Conservation (phyloP, 2,888 invertebrate species). For the Apeira syringaria region DNA sequence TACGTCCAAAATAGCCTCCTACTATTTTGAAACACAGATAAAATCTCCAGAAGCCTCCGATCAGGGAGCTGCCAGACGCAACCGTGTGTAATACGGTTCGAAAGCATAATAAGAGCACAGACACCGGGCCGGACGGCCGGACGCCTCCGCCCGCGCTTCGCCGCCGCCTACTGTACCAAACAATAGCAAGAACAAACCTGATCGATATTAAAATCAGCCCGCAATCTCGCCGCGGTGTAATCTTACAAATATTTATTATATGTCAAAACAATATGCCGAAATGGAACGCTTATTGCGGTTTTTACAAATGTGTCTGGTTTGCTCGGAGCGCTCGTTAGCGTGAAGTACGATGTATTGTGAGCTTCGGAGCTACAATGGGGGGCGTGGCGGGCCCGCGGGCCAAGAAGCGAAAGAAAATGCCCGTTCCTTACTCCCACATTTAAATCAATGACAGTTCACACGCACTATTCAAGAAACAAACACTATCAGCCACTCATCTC, state of each 20-base stretch:
- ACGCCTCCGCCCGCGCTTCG: constrained; percentile 1
- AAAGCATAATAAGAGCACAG: constrained; percentile 28
- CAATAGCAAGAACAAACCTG: constrained; percentile 44
- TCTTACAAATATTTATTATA: constrained; percentile 83
- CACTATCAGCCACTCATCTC: constrained; percentile 23
- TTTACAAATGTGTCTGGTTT: constrained; percentile 80
- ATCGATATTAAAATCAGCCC: constrained; percentile 67
- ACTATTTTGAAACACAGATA: constrained; percentile 11
- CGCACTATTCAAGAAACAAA: constrained; percentile 41
- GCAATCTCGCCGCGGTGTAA: constrained; percentile 71
- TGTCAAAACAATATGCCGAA: constrained; percentile 84
- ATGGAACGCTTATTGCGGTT: constrained; percentile 79
- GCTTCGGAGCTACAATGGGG: constrained; percentile 61
- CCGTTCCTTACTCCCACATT: constrained; percentile 49
- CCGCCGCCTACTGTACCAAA: constrained; percentile 28
- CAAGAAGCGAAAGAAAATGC: constrained; percentile 53
- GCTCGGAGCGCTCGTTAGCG: constrained; percentile 81
- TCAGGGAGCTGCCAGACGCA: constrained; percentile 58
- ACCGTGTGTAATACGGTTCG: constrained; percentile 75
- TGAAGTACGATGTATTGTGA: constrained; percentile 79
- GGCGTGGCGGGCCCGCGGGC: constrained; percentile 69
- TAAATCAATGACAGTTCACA: constrained; percentile 65
- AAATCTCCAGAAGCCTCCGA: constrained; percentile 30
- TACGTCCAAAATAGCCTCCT: constrained; percentile 16
- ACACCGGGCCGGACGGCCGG: constrained; percentile 41